Evolutionary conservation across 2,113 vertebrate genomes (phyloP).

Genomic region (Siphamia tubifer): DNA sequence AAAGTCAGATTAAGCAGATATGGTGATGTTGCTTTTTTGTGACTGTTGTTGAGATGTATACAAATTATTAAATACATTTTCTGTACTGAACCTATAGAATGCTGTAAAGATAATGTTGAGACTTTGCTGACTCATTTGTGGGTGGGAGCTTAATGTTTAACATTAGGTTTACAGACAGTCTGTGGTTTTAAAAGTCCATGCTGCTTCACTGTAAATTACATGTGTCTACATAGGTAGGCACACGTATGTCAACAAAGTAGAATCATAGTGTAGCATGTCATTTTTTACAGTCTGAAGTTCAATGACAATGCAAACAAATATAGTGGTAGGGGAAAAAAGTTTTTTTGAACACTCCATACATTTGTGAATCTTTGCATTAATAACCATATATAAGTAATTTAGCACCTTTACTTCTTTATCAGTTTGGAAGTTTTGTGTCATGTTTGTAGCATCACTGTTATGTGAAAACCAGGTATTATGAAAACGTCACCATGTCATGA

Average conservation of each 20-base stretch:
- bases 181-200: not conserved
- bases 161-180: not conserved
- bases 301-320: too few relatives aligned
- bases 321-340: too few relatives aligned
- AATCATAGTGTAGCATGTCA: not conserved
- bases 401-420: too few relatives aligned
- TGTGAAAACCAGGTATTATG: too few relatives aligned
- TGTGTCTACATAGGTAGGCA: conserved; percentile 16
- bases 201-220: conserved; percentile 28
- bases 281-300: too few relatives aligned
- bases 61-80: not conserved
- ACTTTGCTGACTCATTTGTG: conserved; percentile 42
- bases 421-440: too few relatives aligned
- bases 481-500: too few relatives aligned
- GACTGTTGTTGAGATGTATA: not conserved
- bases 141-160: conserved; percentile 44
- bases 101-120: conserved; percentile 28
- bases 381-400: too few relatives aligned
- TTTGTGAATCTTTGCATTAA: too few relatives aligned
- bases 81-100: conserved; percentile 1
- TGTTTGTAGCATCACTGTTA: too few relatives aligned
- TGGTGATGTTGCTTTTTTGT: not conserved
- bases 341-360: too few relatives aligned
- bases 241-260: not conserved
- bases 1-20: conserved; percentile 16